Evolutionary conservation across 2,113 vertebrate genomes (phyloP).

Genomic region (Gnathonemus echidnorhynchus): DNA sequence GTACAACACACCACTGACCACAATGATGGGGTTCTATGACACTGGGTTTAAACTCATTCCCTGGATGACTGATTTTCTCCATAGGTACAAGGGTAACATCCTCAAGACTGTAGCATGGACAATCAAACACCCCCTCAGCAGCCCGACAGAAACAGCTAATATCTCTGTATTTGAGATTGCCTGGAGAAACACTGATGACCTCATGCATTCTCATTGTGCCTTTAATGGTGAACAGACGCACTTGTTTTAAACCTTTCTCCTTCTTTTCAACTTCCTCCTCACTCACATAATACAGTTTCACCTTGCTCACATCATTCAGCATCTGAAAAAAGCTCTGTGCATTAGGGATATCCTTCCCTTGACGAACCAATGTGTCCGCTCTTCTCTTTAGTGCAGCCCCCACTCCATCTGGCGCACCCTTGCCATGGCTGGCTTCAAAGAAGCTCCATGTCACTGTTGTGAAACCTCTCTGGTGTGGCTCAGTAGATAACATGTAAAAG

Average conservation of each 20-base stretch:
- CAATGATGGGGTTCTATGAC: slow-evolving; percentile 14
- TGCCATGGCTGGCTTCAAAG: slow-evolving; percentile 9
- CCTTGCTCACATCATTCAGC: slow-evolving; percentile 1
- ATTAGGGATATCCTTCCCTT: slow-evolving; percentile 17
- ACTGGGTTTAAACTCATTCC: slow-evolving; percentile 15
- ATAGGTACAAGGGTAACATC: neutral
- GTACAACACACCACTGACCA: no score
- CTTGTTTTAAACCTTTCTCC: slow-evolving; percentile 16
- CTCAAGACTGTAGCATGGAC: no score
- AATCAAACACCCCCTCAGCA: no score
- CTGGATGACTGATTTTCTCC: neutral
- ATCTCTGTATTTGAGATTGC: no score
- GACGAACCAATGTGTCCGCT: slow-evolving; percentile 11
- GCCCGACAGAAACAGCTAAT: no score
- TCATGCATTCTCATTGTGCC: slow-evolving; percentile 1
- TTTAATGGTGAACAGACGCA: slow-evolving; percentile 17
- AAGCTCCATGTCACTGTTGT: slow-evolving; percentile 14
- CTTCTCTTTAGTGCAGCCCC: slow-evolving; percentile 11
- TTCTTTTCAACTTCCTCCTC: slow-evolving; percentile 24
- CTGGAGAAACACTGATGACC: no score
- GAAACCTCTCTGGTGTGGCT: slow-evolving; percentile 13
- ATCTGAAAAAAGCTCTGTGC: slow-evolving; percentile 11
- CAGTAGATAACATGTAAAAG: slow-evolving; percentile 13
- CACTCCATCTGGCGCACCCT: neutral
- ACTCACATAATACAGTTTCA: slow-evolving; percentile 20